A percentile compares a stretch with the other conserved stretches of the same genome.
phyloP scores from a whole-genome alignment of 2,888 invertebrate species.

The Erynnis tages region DNA sequence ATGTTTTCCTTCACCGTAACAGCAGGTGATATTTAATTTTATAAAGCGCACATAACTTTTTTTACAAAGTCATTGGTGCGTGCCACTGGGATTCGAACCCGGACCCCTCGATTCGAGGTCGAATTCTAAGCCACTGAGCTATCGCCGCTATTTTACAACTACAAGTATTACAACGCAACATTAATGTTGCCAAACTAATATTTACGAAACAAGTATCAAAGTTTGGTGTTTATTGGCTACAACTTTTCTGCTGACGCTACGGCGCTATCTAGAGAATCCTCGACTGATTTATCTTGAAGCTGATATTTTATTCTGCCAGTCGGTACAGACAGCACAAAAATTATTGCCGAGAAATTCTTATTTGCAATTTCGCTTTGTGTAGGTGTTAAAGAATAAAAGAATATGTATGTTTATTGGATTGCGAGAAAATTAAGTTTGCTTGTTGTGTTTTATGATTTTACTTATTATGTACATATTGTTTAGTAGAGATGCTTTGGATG shows the following conservation, averaged over 20 bases:
- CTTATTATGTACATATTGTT: neutral
- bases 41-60: too few species aligned
- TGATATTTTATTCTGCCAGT: conserved; percentile 28
- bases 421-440: conserved; percentile 17
- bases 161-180: too few species aligned
- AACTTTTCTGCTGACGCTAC: conserved; percentile 25
- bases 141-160: too few species aligned
- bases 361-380: conserved; percentile 18
- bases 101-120: neutral
- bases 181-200: conserved; percentile 2
- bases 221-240: conserved; percentile 16
- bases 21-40: too few species aligned
- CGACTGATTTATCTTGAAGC: conserved; percentile 28
- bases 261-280: conserved; percentile 21
- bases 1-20: too few species aligned
- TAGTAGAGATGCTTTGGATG: too few species aligned
- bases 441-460: conserved; percentile 2
- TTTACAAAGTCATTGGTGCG: too few species aligned
- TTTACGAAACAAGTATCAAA: conserved; percentile 15
- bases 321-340: conserved; percentile 26
- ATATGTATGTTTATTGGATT: conserved; percentile 18
- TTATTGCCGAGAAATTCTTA: conserved; percentile 24
- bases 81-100: too few species aligned
- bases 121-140: too few species aligned
- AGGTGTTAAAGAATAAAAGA: conserved; percentile 17